Base-by-base conservation (phyloP, 1,140 invertebrate species). In the Musca domestica region DNA sequence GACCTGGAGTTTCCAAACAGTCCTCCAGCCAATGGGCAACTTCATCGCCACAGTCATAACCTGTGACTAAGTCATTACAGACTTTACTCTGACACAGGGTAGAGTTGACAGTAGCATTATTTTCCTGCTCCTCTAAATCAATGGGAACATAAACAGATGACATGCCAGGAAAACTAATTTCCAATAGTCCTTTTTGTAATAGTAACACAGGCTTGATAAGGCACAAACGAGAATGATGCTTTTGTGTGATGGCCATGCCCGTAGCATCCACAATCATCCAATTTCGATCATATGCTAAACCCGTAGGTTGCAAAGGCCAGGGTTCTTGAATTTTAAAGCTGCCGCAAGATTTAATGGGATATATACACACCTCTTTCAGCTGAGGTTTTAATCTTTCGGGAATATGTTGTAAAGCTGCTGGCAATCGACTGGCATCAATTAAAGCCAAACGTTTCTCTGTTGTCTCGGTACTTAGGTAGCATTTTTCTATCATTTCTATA, bases 311-410 rank as follows among this genome's bases (percentile, higher is more conserved):
- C 34, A 96, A 81, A 46, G 84, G 83, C 94, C 95, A 97, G n/a
- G 81, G 82, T n/a, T 72, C 68, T 66, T 83, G 72, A 54, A 93
- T 84, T 80, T 89, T 86, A 71, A 91, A 91, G 41, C 90, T 88
- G 2, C 86, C 92, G 84, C 95, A 98, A 0, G 96, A 98, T 84
- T 99, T 99, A 2, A 98, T 87, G 2, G 96, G 96, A 84, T 94
- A 99, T 56, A 98, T 84, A 76, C 89, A 92, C 64, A 98, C 89
- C 76, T 90, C 84, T 19, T 85, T 78, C 51, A 88, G 77, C 0
- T 74, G 70, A 0, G 76, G 74, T 0, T 73, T 63, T 19, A 78
- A 10, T 0, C 47, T 65, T 30, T 74, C 65, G 1, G 74, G 72
- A 0, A 77, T 68, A 19, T 73, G 47, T 64, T 76, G 70, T 2